Conservation (phyloP, 2,888 invertebrate species). For the Euplexia lucipara region DNA sequence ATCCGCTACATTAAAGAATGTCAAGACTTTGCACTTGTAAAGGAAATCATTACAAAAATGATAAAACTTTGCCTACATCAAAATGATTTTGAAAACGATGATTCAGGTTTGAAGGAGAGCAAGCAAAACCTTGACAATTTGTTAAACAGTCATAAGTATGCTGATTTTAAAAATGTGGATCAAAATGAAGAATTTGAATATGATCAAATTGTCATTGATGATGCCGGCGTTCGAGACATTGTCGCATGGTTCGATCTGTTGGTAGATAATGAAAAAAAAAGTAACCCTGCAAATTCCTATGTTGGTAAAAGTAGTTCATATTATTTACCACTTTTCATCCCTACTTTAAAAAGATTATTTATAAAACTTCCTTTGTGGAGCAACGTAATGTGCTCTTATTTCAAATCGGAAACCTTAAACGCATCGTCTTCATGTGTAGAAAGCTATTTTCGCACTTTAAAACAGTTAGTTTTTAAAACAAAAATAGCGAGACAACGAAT, state of each 20-base stretch:
- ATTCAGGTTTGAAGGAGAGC: conserved; percentile 18
- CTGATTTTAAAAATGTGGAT: conserved; percentile 12
- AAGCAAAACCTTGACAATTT: conserved; percentile 23
- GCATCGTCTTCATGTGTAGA: conserved; percentile 16
- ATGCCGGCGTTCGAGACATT: conserved; percentile 14
- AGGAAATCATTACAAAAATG: conserved; percentile 9
- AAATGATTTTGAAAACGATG: conserved; percentile 13
- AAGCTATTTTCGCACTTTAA: conserved; percentile 17
- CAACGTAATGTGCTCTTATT: conserved; percentile 10
- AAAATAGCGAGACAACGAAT: conserved; percentile 16
- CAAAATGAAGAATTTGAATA: conserved; percentile 17
- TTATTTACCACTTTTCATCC: not conserved
- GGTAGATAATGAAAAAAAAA: conserved; percentile 21
- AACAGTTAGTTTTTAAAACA: conserved; percentile 16
- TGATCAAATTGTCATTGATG: conserved; percentile 15
- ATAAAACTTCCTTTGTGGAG: not conserved
- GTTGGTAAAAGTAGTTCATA: conserved; percentile 21
- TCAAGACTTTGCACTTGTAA: conserved; percentile 13
- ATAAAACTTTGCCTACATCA: conserved; percentile 13
- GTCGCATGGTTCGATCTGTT: conserved; percentile 23
- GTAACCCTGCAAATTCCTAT: conserved; percentile 12
- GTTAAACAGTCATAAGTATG: conserved; percentile 16
- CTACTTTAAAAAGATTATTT: too few species aligned
- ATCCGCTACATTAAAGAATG: conserved; percentile 14
- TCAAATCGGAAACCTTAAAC: conserved; percentile 12